Evolutionary conservation across 2,797 vertebrate genomes (phyloP), one percentile per base, ranked within the genome.

Genomic region (Mus minutoides): DNA sequence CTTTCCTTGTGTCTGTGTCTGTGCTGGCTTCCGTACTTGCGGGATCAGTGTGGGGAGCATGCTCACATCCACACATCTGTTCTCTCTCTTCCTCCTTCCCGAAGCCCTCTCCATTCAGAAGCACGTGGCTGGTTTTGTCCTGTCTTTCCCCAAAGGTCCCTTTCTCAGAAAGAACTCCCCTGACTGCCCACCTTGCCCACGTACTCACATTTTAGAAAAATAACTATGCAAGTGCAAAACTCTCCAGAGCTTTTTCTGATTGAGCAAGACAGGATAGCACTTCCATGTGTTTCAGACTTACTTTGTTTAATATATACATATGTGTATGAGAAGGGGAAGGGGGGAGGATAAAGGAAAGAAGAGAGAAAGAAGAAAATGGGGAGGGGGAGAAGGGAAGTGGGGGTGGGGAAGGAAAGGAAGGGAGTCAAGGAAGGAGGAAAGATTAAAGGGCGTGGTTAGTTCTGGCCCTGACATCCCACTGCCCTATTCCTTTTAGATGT

Each of bases 131-230:
- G 1, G 37, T 22, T 64, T 17, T 8, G n/a, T 77, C 10, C 67
- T 43, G 62, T 29, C 93, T 17, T 22, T 40, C 4, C 29, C 49
- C 29, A 31, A 34, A 43, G 0, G 37, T 22, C 19, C 1, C 24
- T 43, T 86, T 58, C 29, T 56, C 58, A 76, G 21, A 31, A 79
- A 60, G 54, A 17, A 46, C 5, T 19, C 76, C 62, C 52, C 34
- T 71, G 43, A 46, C 67, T 40, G n/a, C n/a, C n/a, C n/a, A n/a
- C 73, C 34, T 31, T 2, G 56, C 31, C 26, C 34, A 19, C 26
- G 67, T 60, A 87, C 49, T 90, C 58, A 88, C 29, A 88, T 6
- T 82, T 77, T 58, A 52, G 77, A 84, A 88, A 88, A 80, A 34
- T 0, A 31, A 75, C 22, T 43, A 29, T 3, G 5, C 22, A 87